phyloP scores from a whole-genome alignment of 2,113 vertebrate species.

The Tachuris rubrigastra region DNA sequence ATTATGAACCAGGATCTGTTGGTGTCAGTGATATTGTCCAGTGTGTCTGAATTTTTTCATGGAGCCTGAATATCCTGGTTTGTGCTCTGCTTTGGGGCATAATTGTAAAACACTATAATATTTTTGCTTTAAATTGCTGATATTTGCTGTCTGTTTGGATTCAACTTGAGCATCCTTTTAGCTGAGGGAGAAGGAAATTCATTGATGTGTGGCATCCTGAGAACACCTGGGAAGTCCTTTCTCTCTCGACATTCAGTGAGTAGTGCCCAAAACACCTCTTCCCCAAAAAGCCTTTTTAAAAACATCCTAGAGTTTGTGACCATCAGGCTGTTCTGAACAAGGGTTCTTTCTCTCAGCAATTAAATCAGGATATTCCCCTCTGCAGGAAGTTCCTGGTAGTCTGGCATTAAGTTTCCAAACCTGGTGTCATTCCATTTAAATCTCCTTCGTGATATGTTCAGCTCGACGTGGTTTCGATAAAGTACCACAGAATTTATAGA shows the following conservation, averaged over 20 bases:
- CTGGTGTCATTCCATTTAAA: not conserved
- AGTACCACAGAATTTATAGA: not conserved
- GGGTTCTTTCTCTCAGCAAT: not conserved
- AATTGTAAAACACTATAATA: not conserved
- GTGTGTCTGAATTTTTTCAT: not conserved
- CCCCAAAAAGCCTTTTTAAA: not conserved
- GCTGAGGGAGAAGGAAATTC: not conserved
- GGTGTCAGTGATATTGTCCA: not conserved
- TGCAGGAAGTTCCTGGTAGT: not conserved
- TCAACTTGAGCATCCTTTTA: not conserved
- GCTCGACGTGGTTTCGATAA: not conserved
- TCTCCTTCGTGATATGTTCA: not conserved
- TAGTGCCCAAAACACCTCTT: not conserved
- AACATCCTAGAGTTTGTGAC: not conserved
- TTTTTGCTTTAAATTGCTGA: not conserved
- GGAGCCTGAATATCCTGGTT: not conserved
- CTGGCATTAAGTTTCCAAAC: not conserved
- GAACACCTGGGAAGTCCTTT: not conserved
- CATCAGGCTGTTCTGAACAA: not conserved
- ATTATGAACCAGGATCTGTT: not conserved
- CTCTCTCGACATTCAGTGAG: not conserved
- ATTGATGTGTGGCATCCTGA: not conserved
- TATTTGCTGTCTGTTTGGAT: not conserved
- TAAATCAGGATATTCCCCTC: not conserved
- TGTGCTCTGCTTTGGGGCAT: not conserved